These are phyloP conservation scores for Tenualosa thibaudeaui DNA, from an alignment of 2,797 vertebrate species.

Conservation along the genomic window DNA sequence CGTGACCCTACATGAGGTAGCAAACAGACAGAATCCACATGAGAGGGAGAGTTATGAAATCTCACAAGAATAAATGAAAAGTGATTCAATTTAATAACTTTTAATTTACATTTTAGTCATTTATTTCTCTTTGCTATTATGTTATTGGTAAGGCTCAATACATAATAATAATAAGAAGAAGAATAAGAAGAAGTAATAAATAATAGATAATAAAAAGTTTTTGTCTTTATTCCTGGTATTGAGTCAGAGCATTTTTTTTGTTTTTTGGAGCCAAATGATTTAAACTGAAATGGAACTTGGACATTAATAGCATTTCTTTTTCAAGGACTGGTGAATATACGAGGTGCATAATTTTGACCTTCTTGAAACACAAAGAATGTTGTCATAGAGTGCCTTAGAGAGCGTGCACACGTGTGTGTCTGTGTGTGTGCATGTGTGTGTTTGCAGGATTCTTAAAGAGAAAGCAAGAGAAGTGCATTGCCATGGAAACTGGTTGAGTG, in stretches of 20 bases:
- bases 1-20: neutral
- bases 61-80: neutral
- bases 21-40: neutral
- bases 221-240: neutral
- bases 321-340: slow-evolving; percentile 18
- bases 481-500: slow-evolving; percentile 89
- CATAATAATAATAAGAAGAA: too few species aligned
- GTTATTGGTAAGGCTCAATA: neutral
- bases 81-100: neutral
- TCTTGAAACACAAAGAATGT: slow-evolving; percentile 39
- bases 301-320: slow-evolving; percentile 30
- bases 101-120: neutral
- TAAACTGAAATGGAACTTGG: slow-evolving; percentile 28
- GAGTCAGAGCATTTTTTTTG: neutral
- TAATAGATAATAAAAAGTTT: neutral
- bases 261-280: neutral
- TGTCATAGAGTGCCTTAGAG: neutral
- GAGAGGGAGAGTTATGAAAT: neutral
- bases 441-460: slow-evolving; percentile 60
- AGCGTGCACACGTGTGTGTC: neutral
- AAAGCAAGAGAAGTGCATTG: slow-evolving; percentile 74
- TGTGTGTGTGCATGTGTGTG: neutral
- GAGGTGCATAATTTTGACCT: slow-evolving; percentile 34
- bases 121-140: neutral
- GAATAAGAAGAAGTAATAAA: too few species aligned